A percentile compares a stretch with the other conserved stretches of the same genome.
These are phyloP conservation scores for Aethina tumida DNA, from an alignment of 1,140 invertebrate genomes.

Conservation along the genomic window DNA sequence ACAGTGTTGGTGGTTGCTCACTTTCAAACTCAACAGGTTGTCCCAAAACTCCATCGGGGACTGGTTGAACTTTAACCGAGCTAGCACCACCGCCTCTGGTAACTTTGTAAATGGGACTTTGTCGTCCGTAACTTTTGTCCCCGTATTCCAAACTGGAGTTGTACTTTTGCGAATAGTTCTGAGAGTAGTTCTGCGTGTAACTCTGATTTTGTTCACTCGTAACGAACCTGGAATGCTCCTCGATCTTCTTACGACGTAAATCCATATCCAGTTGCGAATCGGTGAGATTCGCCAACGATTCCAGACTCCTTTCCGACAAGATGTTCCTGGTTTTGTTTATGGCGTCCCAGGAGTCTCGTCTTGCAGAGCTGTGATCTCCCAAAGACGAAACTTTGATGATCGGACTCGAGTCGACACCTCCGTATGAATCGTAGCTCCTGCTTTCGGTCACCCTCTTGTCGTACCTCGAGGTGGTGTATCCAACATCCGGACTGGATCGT, in stretches of 20 bases:
- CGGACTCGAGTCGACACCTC: slow-evolving; percentile 52
- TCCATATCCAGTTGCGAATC: slow-evolving; percentile 43
- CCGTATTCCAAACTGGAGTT: slow-evolving; percentile 21
- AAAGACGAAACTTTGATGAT: slow-evolving; percentile 60
- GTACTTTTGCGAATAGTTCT: slow-evolving; percentile 27
- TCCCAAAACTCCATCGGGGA: slow-evolving; percentile 76
- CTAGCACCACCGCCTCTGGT: slow-evolving; percentile 45
- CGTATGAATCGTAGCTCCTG: slow-evolving; percentile 20
- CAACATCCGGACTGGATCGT: slow-evolving; percentile 22
- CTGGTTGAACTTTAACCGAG: slow-evolving; percentile 75
- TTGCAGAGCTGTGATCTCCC: slow-evolving; percentile 44
- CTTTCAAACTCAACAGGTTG: slow-evolving; percentile 93
- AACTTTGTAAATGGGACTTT: slow-evolving; percentile 14
- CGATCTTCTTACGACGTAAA: slow-evolving; percentile 23
- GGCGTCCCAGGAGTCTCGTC: slow-evolving; percentile 70
- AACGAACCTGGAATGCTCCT: slow-evolving; percentile 21
- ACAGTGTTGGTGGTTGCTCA: slow-evolving; percentile 45
- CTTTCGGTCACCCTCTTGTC: slow-evolving; percentile 32
- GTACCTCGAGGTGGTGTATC: slow-evolving; percentile 17
- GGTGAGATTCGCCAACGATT: slow-evolving; percentile 56
- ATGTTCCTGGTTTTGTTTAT: slow-evolving; percentile 69
- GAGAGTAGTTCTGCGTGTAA: slow-evolving; percentile 27
- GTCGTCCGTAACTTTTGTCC: slow-evolving; percentile 20
- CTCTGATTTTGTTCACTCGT: slow-evolving; percentile 17
- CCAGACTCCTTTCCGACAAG: slow-evolving; percentile 53